These are phyloP conservation scores for Glyptemys insculpta DNA, from an alignment of 2,797 vertebrate genomes.

Conservation along the genomic window DNA sequence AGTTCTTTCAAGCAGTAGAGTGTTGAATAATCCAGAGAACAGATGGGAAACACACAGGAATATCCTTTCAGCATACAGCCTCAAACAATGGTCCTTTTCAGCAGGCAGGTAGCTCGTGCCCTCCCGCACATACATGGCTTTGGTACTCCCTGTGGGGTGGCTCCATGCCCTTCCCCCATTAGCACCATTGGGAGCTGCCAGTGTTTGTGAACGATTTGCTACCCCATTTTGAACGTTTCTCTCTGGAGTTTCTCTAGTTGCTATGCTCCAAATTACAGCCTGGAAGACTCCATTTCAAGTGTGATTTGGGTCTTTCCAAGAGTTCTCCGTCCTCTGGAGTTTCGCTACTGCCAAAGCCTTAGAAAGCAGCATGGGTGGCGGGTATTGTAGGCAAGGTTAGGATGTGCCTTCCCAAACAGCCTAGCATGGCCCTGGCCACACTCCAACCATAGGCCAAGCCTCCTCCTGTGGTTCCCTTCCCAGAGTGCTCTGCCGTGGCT, in stretches of 20 bases:
- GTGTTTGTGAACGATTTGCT: neutral
- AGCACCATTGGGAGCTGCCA: neutral
- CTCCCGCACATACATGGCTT: constrained; percentile 13
- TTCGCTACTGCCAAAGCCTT: neutral
- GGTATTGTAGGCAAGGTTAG: too few species aligned
- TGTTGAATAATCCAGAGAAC: constrained; percentile 36
- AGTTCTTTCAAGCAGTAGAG: constrained; percentile 46
- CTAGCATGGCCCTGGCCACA: too few species aligned
- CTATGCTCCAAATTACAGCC: neutral
- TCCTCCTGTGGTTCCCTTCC: too few species aligned
- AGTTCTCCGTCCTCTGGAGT: constrained; percentile 1
- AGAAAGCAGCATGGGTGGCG: neutral
- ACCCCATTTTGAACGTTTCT: neutral
- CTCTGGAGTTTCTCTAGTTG: neutral
- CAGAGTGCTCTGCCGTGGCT: too few species aligned
- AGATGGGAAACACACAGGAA: constrained; percentile 25
- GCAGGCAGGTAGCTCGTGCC: neutral
- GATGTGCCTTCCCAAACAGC: too few species aligned
- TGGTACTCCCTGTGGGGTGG: neutral
- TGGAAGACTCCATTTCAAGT: neutral
- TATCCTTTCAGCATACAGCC: neutral
- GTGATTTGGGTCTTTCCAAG: neutral
- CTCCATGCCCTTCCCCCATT: neutral
- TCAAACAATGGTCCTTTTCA: neutral
- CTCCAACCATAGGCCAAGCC: too few species aligned